A percentile compares a stretch with the other conserved stretches of the same genome.
These are phyloP conservation scores for Escarpia spicata DNA, from an alignment of 2,888 invertebrate genomes.

Conservation along the genomic window DNA sequence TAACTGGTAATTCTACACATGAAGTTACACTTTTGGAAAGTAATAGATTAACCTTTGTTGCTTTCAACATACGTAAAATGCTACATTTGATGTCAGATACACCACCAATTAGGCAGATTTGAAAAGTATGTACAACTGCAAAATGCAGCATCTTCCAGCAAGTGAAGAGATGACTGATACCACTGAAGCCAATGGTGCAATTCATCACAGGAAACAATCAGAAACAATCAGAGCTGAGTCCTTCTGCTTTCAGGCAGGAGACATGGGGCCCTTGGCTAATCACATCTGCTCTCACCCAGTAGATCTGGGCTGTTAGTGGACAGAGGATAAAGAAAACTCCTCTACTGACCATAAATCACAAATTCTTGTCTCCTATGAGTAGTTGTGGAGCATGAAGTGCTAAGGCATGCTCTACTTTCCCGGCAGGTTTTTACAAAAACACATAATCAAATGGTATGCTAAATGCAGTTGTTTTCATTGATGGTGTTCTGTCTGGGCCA, in stretches of 20 bases:
- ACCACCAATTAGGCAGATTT: neutral
- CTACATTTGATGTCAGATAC: neutral
- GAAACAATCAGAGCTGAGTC: neutral
- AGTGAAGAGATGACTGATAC: neutral
- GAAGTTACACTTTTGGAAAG: too few relatives aligned
- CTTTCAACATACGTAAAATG: too few relatives aligned
- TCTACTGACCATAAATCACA: neutral
- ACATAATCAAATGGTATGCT: neutral
- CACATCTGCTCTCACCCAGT: neutral
- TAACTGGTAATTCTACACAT: too few relatives aligned
- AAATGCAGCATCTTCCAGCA: neutral
- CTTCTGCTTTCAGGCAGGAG: neutral
- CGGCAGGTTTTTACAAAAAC: neutral
- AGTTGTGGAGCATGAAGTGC: neutral
- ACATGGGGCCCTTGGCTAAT: neutral
- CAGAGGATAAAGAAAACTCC: neutral
- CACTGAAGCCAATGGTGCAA: neutral
- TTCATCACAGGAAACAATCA: neutral
- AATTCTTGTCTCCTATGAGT: neutral
- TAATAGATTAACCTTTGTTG: too few relatives aligned
- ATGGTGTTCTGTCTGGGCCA: neutral
- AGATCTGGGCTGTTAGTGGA: constrained; percentile 9
- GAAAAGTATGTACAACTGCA: neutral
- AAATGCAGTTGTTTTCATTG: neutral
- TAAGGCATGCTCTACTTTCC: neutral